Conservation (phyloP, 2,888 invertebrate species). For the Trichogramma dendrolimi region DNA sequence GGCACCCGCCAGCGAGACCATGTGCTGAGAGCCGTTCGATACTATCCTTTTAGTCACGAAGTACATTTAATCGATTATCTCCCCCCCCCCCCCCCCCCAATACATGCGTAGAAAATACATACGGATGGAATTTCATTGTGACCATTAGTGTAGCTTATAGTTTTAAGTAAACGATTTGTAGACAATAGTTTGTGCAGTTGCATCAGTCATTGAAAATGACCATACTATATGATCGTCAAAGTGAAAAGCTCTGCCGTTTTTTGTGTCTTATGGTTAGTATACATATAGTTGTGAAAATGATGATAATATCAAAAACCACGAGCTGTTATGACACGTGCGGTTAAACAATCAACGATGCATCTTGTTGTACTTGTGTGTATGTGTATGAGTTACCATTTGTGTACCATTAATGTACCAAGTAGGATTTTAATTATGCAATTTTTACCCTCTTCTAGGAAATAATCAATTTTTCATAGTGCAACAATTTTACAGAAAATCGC, state of each 20-base stretch:
- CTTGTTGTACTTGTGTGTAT: conserved; percentile 11
- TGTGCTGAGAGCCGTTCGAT: conserved; percentile 39
- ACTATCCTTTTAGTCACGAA: not conserved
- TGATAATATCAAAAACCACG: not conserved
- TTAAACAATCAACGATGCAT: conserved; percentile 26
- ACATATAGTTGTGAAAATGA: no score
- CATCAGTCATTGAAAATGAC: no score
- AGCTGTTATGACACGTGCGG: conserved; percentile 22
- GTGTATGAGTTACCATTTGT: no score
- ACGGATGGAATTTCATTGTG: conserved; percentile 1
- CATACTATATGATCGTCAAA: no score
- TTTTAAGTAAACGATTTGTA: no score
- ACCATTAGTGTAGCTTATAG: no score
- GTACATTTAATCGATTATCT: not conserved
- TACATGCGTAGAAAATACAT: not conserved
- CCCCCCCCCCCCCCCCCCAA: not conserved
- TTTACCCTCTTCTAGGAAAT: conserved; percentile 2
- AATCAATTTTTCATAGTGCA: not conserved
- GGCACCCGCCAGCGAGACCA: conserved; percentile 49
- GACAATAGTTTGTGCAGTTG: conserved; percentile 12
- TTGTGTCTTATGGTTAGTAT: conserved; percentile 10
- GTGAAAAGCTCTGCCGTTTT: conserved; percentile 5
- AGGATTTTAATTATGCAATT: conserved; percentile 16
- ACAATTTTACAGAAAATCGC: no score
- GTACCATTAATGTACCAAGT: not conserved